Percentiles rank a stretch among this genome's conserved stretches.
Evolutionary conservation across 2,113 vertebrate genomes (phyloP).

Genomic region (Synchiropus splendidus): DNA sequence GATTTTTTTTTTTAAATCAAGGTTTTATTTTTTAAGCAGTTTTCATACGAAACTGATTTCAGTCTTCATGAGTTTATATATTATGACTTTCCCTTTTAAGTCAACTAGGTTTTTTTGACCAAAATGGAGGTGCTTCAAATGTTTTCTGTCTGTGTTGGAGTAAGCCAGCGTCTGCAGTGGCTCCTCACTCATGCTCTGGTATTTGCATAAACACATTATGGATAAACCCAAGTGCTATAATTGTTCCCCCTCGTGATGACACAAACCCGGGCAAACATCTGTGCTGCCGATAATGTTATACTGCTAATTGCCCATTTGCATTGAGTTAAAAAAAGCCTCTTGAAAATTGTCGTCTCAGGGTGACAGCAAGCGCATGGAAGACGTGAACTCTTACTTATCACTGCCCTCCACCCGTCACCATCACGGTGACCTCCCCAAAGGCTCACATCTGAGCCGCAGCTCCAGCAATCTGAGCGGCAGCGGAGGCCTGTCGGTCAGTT

Average conservation of each 20-base stretch:
- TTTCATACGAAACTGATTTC: too few relatives aligned
- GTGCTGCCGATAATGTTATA: not conserved
- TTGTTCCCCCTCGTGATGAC: slow-evolving; percentile 3
- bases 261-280: not conserved
- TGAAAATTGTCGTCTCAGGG: slow-evolving; percentile 63
- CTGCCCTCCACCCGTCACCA: slow-evolving; percentile 75
- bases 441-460: slow-evolving; percentile 66
- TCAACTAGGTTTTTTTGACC: too few relatives aligned
- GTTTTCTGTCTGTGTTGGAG: too few relatives aligned
- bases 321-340: slow-evolving; percentile 1
- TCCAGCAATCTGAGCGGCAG: slow-evolving; percentile 63
- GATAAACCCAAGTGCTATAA: slow-evolving; percentile 1
- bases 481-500: slow-evolving; percentile 82
- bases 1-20: too few relatives aligned
- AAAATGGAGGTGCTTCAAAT: too few relatives aligned
- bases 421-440: slow-evolving; percentile 69
- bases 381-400: slow-evolving; percentile 76
- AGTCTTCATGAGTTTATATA: too few relatives aligned
- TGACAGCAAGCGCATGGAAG: slow-evolving; percentile 97
- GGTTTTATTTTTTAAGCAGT: too few relatives aligned
- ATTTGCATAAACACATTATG: slow-evolving; percentile 4
- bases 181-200: not conserved
- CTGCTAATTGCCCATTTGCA: not conserved
- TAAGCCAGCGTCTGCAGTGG: too few relatives aligned
- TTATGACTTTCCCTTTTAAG: too few relatives aligned